Conservation (phyloP, 1,140 invertebrate species). For the Apis dorsata region DNA sequence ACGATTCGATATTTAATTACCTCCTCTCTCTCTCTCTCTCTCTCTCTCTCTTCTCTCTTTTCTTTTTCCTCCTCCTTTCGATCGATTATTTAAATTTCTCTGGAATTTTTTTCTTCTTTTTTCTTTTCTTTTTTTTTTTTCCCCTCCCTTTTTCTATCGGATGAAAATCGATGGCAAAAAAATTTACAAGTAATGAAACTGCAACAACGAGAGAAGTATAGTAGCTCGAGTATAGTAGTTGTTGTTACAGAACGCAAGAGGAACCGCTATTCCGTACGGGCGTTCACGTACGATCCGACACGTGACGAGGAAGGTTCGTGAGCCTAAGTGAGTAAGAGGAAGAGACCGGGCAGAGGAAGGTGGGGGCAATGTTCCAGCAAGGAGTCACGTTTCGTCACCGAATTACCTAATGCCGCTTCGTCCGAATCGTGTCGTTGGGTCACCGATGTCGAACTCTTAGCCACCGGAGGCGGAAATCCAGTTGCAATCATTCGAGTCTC, state of each 20-base stretch:
- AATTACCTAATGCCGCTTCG: slow-evolving; percentile 52
- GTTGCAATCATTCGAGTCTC: too few relatives aligned
- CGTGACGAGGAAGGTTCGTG: slow-evolving; percentile 44
- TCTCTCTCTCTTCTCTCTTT: not conserved
- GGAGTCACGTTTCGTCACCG: slow-evolving; percentile 48
- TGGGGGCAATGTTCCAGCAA: slow-evolving; percentile 1
- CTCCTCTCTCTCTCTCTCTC: not conserved
- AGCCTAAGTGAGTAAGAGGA: slow-evolving; percentile 22
- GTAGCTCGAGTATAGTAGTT: slow-evolving; percentile 43
- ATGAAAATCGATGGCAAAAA: too few relatives aligned
- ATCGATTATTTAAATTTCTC: not conserved
- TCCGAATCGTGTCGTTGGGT: slow-evolving; percentile 57
- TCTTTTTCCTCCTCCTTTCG: not conserved
- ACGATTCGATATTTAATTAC: not conserved
- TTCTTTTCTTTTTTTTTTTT: too few relatives aligned
- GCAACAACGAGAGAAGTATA: slow-evolving; percentile 20
- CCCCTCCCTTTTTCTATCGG: too few relatives aligned
- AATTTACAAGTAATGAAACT: not conserved
- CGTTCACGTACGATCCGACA: slow-evolving; percentile 45
- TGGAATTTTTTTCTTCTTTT: too few relatives aligned
- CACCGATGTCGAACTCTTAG: slow-evolving; percentile 19
- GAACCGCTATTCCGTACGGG: slow-evolving; percentile 64
- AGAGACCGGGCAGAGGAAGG: not conserved
- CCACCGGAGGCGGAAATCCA: too few relatives aligned
- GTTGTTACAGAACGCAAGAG: slow-evolving; percentile 57